Base-by-base conservation (phyloP, 2,797 vertebrate species). In the Atherinosoma microstoma region DNA sequence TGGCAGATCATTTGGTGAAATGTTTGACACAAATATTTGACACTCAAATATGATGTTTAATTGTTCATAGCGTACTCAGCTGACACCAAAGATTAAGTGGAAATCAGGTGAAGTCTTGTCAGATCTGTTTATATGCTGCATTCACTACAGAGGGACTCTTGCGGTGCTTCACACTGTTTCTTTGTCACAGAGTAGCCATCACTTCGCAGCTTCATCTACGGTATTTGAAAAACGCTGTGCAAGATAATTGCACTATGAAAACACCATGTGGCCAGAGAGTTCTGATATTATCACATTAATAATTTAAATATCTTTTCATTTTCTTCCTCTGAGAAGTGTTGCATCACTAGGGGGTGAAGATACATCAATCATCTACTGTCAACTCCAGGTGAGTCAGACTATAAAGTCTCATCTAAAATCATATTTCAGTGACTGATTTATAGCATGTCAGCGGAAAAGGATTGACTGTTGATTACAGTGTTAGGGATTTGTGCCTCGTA, bases 281-380 rank as follows among this genome's bases (percentile, higher is more conserved):
- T 30, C 38, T 38, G 36, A 63, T 70, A 54, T 70, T 40, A 65
- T 74, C 45, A 42, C 58, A 51, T 69, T 61, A 53, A 70, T 62
- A 67, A 72, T 27, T 54, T 16, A 45, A 67, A 73, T 49, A 16
- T 5, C 42, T 58, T 27, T 76, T 77, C 53, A 68, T 51, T 34
- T 67, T 75, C 61, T 77, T 13, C 87, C 85, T 54, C 18, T 45
- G 42, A 7, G 13, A 54, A 94, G 75, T 95, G 93, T 16, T 4
- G 15, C 93, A 93, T 92, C 95, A 95, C 75, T 93, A 92, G 93
- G 92, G 93, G 74, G 95, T 95, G 92, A 93, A 85, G 94, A 91
- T 94, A 93, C 78, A 96, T 95, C 80, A 94, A 95, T 90, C 95
- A 95, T 64, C 94, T 91, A 20, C 94, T 94, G 71, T 95, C 94